These are phyloP conservation scores for Machimus atricapillus DNA, from an alignment of 2,888 invertebrate species.

Conservation along the genomic window DNA sequence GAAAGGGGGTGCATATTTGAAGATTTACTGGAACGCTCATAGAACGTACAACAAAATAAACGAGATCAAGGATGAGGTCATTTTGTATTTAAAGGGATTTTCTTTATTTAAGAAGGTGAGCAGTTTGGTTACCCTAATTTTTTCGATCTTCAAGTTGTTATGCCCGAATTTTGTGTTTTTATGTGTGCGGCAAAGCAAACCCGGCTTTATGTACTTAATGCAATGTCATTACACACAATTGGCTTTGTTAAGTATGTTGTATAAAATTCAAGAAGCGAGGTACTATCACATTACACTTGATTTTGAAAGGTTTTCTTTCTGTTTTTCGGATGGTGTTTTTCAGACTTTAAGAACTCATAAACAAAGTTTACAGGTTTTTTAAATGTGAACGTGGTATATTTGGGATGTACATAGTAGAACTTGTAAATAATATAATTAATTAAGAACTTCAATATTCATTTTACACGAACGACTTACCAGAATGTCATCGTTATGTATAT, in stretches of 20 bases:
- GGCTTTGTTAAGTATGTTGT: constrained; percentile 39
- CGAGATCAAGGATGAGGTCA: not conserved
- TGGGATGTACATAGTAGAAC: too few species aligned
- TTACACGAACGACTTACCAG: too few species aligned
- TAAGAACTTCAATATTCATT: too few species aligned
- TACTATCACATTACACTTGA: not conserved
- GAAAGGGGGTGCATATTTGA: not conserved
- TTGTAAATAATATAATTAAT: not conserved
- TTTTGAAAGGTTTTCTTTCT: not conserved
- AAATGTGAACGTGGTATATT: not conserved
- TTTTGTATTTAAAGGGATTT: constrained; percentile 20
- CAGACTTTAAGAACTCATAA: not conserved
- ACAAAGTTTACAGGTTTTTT: not conserved
- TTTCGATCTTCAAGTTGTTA: not conserved
- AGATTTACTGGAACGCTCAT: not conserved
- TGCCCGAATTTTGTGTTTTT: not conserved
- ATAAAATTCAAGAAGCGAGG: not conserved
- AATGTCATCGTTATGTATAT: not conserved
- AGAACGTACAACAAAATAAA: not conserved
- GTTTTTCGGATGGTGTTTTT: not conserved
- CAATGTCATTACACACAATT: constrained; percentile 40
- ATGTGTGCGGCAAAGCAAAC: not conserved
- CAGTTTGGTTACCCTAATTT: constrained; percentile 30
- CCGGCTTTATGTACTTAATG: constrained; percentile 25
- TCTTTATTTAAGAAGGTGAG: constrained; percentile 1